Base-by-base conservation (phyloP, 2,888 invertebrate genomes). In the Plebejus anna region DNA sequence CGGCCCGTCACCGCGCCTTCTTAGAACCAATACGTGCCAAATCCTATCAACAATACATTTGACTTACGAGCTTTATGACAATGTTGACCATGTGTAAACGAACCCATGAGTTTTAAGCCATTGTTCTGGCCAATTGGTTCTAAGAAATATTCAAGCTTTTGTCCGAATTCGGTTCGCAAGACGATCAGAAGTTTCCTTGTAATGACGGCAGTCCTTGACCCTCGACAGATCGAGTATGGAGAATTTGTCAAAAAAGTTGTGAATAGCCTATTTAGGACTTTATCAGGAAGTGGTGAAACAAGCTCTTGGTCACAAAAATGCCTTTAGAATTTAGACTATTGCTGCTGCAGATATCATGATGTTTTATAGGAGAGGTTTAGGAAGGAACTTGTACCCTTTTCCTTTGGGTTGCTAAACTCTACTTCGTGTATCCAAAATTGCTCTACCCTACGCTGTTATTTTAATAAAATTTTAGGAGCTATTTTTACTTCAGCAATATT, bases 1-100 rank as follows among this genome's bases (percentile, higher is more conserved):
- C 85, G 85, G 80, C 83, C 85, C 87, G 91, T 91, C 92, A 91
- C 87, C 89, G 88, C 87, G 86, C 85, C 86, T 92, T 92, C 93
- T 90, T 82, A 80, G 92, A 92, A 92, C 83, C 88, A 84, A 90
- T 88, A 87, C 83, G 80, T 80, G 80, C 81, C 81, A 81, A 81
- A 81, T 78, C 78, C 66, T 13, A 66, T 66, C 66, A 66, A 66
- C 66, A 66, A 84, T 85, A 84, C 83, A 82, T 70, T 73, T 36
- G 57, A 55, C 76, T 72, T 80, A 82, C 80, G 78, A 79, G 76
- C 77, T 42, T 28, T 61, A 75, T 11, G 32, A 47, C 75, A 75
- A 16, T 38, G 9, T 32, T 11, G 13, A 61, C 42, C 4, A 55
- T 61, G 61, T 66, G 66, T 66, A n/a, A 47, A 61, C 47, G 32